Conservation (phyloP, 2,113 vertebrate genomes). For the Willisornis vidua region DNA sequence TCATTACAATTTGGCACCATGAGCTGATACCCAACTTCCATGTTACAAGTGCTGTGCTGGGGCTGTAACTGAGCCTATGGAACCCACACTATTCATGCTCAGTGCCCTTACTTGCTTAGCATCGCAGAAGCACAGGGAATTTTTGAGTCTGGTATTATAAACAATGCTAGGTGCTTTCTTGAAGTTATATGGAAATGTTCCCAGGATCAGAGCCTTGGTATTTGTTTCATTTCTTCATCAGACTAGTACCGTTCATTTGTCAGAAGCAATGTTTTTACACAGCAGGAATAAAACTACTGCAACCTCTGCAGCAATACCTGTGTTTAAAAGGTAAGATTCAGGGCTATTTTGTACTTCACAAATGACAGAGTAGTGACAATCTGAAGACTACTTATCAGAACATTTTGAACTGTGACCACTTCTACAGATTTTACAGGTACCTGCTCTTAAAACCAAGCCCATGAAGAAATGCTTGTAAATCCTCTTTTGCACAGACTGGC, state of each 20-base stretch:
- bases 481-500: neutral
- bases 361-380: rapidly evolving
- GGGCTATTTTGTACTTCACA: neutral
- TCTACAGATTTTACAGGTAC: neutral
- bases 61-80: too few relatives aligned
- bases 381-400: neutral
- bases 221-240: neutral
- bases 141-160: neutral
- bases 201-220: neutral
- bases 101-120: neutral
- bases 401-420: neutral
- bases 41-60: neutral
- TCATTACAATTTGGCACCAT: neutral
- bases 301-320: neutral
- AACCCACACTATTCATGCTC: too few relatives aligned
- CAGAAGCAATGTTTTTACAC: neutral
- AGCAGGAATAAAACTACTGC: neutral
- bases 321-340: neutral
- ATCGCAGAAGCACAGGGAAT: rapidly evolving
- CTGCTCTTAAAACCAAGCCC: neutral
- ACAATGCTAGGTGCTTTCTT: neutral
- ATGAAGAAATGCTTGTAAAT: neutral
- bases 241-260: neutral
- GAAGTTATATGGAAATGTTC: neutral
- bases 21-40: neutral